Evolutionary conservation across 2,113 vertebrate genomes (phyloP), one percentile per base, ranked within the genome.

Genomic region (Ia io): DNA sequence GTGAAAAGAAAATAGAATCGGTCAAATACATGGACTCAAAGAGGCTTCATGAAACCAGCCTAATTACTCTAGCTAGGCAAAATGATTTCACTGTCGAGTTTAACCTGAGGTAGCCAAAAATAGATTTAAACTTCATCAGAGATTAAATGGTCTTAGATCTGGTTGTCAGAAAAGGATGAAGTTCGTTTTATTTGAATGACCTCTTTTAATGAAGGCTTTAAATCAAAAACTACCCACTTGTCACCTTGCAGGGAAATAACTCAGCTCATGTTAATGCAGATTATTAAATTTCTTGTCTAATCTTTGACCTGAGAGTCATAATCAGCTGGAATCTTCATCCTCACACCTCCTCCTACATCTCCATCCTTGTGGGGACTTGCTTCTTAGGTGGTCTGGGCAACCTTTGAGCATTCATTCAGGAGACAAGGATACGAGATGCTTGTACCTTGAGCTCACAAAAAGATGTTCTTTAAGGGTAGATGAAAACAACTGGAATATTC

Each of bases 141-240:
- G 32, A 90, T 63, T 59, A 88, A 61, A 87, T 63, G 79, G 59
- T 37, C 42, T 86, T 80, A 59, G 56, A 70, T 83, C 59, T 94
- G 42, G 35, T 82, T 93, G 90, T 96, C 88, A 95, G 61, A 47
- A 78, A 90, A 86, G 49, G n/a, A 83, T 74, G 71, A 76, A 77
- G 74, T 65, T 93, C 71, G 71, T 90, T 93, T 85, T 80, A 79
- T 70, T 83, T 51, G 42, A 96, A 95, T 49, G 85, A 84, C 32
- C 7, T 85, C 17, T 88, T 92, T 94, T 97, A 95, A 93, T 96
- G 74, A 94, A 85, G 44, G 32, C 30, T 88, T 93, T 93, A 83
- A 80, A 76, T 92, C 16, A 86, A 88, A 91, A 53, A 63, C 42
- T 82, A 88, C 69, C 69, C 5, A 1, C 22, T 74, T 83, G 56